Evolutionary conservation across 2,888 invertebrate species (phyloP).

Genomic region (Abrostola tripartita): DNA sequence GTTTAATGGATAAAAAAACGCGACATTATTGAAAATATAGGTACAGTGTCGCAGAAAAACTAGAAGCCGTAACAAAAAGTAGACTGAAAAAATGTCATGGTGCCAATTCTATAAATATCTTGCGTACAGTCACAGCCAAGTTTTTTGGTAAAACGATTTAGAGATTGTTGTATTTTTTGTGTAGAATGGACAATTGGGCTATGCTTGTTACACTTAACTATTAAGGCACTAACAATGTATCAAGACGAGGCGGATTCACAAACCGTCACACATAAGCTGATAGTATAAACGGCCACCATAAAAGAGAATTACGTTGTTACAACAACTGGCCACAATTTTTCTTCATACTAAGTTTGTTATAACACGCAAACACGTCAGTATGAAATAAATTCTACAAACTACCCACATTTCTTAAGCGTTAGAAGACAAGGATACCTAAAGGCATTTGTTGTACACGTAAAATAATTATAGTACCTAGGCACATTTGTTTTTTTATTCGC

Average conservation of each 20-base stretch:
- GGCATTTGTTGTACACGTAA: not conserved
- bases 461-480: not conserved
- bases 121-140: slow-evolving; percentile 11
- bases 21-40: slow-evolving; percentile 10
- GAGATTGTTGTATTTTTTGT: slow-evolving; percentile 25
- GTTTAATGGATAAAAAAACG: not conserved
- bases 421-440: not conserved
- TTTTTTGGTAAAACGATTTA: slow-evolving; percentile 13
- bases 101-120: slow-evolving; percentile 25
- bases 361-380: slow-evolving; percentile 67
- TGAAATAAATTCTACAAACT: slow-evolving; percentile 48
- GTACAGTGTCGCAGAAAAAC: slow-evolving; percentile 3
- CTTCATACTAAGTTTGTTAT: slow-evolving; percentile 63
- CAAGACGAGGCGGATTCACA: slow-evolving; percentile 62
- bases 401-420: slow-evolving; percentile 32
- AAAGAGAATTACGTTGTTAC: slow-evolving; percentile 75
- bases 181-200: slow-evolving; percentile 37
- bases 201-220: slow-evolving; percentile 37
- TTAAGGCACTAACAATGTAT: slow-evolving; percentile 56
- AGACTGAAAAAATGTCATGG: not conserved
- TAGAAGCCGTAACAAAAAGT: slow-evolving; percentile 11
- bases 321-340: slow-evolving; percentile 74
- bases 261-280: slow-evolving; percentile 67
- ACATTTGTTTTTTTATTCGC: not conserved
- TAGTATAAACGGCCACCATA: slow-evolving; percentile 71